Evolutionary conservation across 2,113 vertebrate species (phyloP).

Genomic region (Burhinus bistriatus): DNA sequence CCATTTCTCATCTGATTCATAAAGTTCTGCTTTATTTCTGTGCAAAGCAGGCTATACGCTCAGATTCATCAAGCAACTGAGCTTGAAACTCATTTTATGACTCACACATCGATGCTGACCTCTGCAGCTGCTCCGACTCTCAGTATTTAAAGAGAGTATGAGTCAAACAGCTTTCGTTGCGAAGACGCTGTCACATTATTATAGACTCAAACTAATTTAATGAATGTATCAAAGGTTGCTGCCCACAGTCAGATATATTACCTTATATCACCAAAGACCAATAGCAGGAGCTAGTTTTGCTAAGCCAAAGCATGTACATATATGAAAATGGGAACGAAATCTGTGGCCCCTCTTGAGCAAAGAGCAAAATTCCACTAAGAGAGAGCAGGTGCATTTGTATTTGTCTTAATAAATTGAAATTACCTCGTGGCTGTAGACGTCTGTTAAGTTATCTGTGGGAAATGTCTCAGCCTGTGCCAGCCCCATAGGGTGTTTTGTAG

Average conservation of each 20-base stretch:
- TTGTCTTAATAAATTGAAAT: not conserved
- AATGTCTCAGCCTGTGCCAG: not conserved
- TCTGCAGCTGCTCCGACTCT: not conserved
- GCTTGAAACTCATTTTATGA: constrained; percentile 25
- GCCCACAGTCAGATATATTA: not conserved
- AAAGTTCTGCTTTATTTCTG: constrained; percentile 4
- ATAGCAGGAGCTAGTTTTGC: not conserved
- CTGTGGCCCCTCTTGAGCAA: not conserved
- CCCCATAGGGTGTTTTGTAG: not conserved
- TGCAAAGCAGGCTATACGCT: not conserved
- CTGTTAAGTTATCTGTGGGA: not conserved
- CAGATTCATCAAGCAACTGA: not conserved
- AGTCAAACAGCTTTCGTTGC: not conserved
- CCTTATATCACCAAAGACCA: not conserved
- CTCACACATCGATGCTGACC: constrained; percentile 5
- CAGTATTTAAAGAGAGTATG: not conserved
- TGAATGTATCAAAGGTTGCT: not conserved
- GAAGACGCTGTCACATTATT: not conserved
- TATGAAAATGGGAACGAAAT: not conserved
- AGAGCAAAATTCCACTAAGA: not conserved
- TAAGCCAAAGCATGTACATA: not conserved
- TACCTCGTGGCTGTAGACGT: not conserved
- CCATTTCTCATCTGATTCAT: not conserved
- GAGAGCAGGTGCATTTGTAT: not conserved
- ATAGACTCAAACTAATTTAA: not conserved